Base-by-base conservation (phyloP, 2,113 vertebrate species). In the Pipra filicauda region DNA sequence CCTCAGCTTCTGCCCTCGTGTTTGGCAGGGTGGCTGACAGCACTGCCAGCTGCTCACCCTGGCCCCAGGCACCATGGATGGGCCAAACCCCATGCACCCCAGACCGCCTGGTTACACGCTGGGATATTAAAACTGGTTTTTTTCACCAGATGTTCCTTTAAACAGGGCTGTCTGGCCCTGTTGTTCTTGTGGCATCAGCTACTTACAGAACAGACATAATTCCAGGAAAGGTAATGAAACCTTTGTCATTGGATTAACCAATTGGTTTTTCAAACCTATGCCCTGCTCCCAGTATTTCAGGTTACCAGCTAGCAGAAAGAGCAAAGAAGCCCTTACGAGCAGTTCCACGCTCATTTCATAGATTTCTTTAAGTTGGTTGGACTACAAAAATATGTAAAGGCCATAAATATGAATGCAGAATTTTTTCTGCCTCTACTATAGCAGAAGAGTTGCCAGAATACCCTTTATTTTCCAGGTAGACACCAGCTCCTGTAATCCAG, bases 31-130 rank as follows among this genome's bases (percentile, higher is more conserved):
- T 52, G 4, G 26, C 22, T 7, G 5, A 9, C 3, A 6, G 39
- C 52, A 12, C 3, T 1, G 4, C 11, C 7, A 2, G 21, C 7
- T 1, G 0, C 6, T 24, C 1, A 3, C 7, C 14, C 16, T 2
- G 6, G 9, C 24, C 31, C 0, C 6, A 19, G 12, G 31, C 22
- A 11, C 33, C 9, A 0, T 1, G 7, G 11, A 1, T 7, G 30
- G 8, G 21, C 44, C 23, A 19, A 11, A 33, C 9, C 7, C 19
- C 11, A 0, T 2, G 2, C 28, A 5, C 16, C 18, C 26, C 9
- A 13, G 3, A 26, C 3, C 12, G 10, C 4, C 6, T 1, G 21
- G 7, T 20, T 41, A 41, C 14, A 0, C 4, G 5, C 2, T 1
- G 11, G 8, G 5, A 3, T 31, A 11, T 30, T 27, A 41, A 88